Conservation (phyloP, 2,797 vertebrate species). For the Fistularia tabacaria region DNA sequence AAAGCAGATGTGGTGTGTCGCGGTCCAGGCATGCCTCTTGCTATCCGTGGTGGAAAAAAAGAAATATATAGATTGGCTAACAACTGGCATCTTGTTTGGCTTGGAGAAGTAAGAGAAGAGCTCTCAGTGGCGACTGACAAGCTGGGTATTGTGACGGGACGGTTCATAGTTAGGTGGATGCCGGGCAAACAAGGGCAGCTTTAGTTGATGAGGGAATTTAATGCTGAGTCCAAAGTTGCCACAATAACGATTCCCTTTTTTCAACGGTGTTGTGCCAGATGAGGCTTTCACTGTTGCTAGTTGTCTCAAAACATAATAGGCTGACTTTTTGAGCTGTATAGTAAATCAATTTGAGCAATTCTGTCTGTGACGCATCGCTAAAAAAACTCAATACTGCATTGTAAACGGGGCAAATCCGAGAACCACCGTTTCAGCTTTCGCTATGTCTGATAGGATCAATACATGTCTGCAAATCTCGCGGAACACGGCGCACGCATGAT, state of each 20-base stretch:
- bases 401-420: background rate
- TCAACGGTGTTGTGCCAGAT: slow-evolving; percentile 1
- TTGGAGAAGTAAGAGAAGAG: slow-evolving; percentile 54
- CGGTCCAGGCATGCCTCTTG: slow-evolving; percentile 47
- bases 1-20: slow-evolving; percentile 59
- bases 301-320: background rate
- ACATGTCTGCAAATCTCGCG: too few relatives aligned
- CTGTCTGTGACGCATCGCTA: background rate
- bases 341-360: background rate
- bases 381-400: slow-evolving; percentile 1
- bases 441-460: too few relatives aligned
- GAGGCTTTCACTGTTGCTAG: background rate
- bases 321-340: too few relatives aligned
- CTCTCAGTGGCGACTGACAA: slow-evolving; percentile 61
- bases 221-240: slow-evolving; percentile 18
- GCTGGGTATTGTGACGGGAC: slow-evolving; percentile 60
- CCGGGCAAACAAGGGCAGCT: slow-evolving; percentile 40
- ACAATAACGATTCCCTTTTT: background rate
- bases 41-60: slow-evolving; percentile 50
- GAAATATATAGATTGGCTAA: slow-evolving; percentile 58
- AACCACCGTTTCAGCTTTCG: too few relatives aligned
- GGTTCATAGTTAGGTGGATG: slow-evolving; percentile 34
- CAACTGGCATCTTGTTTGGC: slow-evolving; percentile 70
- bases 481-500: too few relatives aligned
- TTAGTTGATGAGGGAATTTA: slow-evolving; percentile 46